These are phyloP conservation scores for Synanceia verrucosa DNA, from an alignment of 2,797 vertebrate genomes.

Conservation along the genomic window DNA sequence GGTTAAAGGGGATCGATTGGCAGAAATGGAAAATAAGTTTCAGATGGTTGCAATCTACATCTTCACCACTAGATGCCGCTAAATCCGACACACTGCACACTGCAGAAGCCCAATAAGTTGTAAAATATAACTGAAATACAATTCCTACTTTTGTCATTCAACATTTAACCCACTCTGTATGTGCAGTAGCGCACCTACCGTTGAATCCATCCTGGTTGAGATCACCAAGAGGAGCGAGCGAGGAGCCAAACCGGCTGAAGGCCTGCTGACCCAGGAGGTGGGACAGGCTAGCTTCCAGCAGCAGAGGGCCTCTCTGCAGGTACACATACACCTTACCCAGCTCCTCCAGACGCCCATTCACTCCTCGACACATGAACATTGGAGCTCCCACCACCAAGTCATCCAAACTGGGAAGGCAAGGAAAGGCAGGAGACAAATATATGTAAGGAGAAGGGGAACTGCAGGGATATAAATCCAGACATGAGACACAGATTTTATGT, in stretches of 20 bases:
- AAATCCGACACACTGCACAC: too few relatives aligned
- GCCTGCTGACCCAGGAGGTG: slow-evolving; percentile 84
- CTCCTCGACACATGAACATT: slow-evolving; percentile 87
- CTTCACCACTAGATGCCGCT: too few relatives aligned
- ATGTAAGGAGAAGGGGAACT: neutral
- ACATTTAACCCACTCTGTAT: neutral
- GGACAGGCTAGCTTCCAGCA: slow-evolving; percentile 66
- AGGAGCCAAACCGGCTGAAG: slow-evolving; percentile 90
- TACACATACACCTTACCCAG: slow-evolving; percentile 91
- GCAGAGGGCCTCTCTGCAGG: slow-evolving; percentile 83
- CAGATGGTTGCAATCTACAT: too few relatives aligned
- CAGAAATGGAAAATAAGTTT: too few relatives aligned
- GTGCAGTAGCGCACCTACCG: slow-evolving; percentile 71
- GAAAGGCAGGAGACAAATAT: neutral
- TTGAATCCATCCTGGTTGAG: slow-evolving; percentile 93
- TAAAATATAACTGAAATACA: neutral
- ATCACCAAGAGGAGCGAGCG: slow-evolving; percentile 88
- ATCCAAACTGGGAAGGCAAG: slow-evolving; percentile 77
- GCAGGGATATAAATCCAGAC: neutral
- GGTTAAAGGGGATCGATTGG: too few relatives aligned
- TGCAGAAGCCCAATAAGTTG: neutral
- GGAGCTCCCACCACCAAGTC: slow-evolving; percentile 92
- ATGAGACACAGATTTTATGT: too few relatives aligned
- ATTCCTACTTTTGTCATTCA: neutral
- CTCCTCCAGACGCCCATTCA: slow-evolving; percentile 87